Evolutionary conservation across 1,140 invertebrate genomes (phyloP), one percentile per base, ranked within the genome.

Genomic region (Parasteatoda tepidariorum): DNA sequence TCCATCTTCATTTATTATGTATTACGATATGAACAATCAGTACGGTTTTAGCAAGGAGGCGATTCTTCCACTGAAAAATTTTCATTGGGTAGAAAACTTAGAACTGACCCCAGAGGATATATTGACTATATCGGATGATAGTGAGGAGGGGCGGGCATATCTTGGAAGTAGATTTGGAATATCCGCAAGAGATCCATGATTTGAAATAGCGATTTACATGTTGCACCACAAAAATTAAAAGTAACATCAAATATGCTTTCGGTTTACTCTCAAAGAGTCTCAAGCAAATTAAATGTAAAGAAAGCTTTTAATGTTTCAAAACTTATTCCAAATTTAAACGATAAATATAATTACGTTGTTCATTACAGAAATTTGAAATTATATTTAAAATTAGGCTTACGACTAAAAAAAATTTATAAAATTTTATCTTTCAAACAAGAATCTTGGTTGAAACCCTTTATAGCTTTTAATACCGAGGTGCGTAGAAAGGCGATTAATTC

Each of bases 401-500:
- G 13, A 5, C 15, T 38, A 22, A n/a, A 11, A 38, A 38, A 68
- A 48, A 68, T 73, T 30, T 28, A 73, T 57, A 24, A 31, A 31
- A 18, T 15, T 7, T 11, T 73, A 13, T 30, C 5, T 5, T 73
- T 73, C 22, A 30, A 57, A 7, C 41, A 73, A 57, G 9, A 6
- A 6, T 22, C 48, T 31, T 73, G 70, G 41, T 4, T 71, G 11
- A 26, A 71, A 26, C 31, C 38, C 4, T 73, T 38, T 31, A 73
- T 73, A 9, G 13, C 13, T 13, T 30, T 73, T 6, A 73, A 73
- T 34, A 73, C 41, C n/a, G 24, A 87, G 4, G 59, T 87, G 33
- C 83, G 89, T 86, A 86, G 85, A 75, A 55, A 85, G 34, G 88
- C 90, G 9, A 88, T 64, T 57, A 88, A 87, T 67, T 86, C 86